Evolutionary conservation across 1,140 invertebrate species (phyloP).

Genomic region (Eumeta japonica): DNA sequence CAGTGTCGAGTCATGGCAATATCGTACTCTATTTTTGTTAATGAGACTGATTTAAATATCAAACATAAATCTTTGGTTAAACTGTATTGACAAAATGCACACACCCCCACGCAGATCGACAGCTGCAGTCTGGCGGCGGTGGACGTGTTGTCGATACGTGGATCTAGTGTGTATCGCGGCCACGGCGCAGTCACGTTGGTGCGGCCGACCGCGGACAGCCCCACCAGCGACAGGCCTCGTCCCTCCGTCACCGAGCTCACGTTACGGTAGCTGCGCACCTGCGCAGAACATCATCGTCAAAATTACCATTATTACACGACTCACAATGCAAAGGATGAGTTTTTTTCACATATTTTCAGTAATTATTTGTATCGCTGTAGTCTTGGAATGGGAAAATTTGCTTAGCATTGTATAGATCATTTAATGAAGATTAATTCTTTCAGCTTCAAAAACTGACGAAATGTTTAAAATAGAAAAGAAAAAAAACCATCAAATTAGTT

Average conservation of each 20-base stretch:
- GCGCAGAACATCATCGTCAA: neutral
- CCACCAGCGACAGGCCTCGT: constrained; percentile 78
- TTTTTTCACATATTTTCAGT: no score
- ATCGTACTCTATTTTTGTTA: neutral
- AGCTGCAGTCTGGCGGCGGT: constrained; percentile 81
- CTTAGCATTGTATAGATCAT: no score
- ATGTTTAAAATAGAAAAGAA: no score
- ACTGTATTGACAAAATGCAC: constrained; percentile 2
- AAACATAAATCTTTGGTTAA: no score
- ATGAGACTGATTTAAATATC: no score
- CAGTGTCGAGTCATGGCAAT: neutral
- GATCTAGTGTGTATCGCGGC: constrained; percentile 87
- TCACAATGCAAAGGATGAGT: neutral
- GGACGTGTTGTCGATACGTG: constrained; percentile 82
- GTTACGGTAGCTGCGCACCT: constrained; percentile 32
- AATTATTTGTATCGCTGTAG: no score
- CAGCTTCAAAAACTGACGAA: no score
- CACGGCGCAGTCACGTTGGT: constrained; percentile 86
- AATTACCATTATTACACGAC: neutral
- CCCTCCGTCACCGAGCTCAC: constrained; percentile 74
- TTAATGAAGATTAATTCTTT: no score
- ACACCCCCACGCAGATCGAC: constrained; percentile 81
- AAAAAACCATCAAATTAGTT: no score
- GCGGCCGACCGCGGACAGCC: constrained; percentile 82
- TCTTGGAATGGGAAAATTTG: no score